phyloP scores from a whole-genome alignment of 2,888 invertebrate species.

The Drosophila setosimentum region DNA sequence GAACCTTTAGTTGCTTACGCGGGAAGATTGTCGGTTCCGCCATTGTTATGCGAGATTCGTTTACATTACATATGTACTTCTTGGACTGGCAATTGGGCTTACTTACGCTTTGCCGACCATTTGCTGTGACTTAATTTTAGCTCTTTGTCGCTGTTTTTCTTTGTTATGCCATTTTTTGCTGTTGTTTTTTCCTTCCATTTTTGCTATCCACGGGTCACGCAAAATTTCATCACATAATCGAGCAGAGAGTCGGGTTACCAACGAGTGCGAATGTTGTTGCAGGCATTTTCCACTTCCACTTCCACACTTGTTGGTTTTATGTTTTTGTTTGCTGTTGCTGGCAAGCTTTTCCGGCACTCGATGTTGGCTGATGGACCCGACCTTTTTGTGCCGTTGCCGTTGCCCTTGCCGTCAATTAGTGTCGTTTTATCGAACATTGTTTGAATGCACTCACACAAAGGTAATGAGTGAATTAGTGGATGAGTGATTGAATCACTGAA shows the following conservation, averaged over 20 bases:
- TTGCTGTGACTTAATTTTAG: slow-evolving; percentile 64
- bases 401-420: slow-evolving; percentile 78
- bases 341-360: slow-evolving; percentile 68
- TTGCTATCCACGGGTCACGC: slow-evolving; percentile 73
- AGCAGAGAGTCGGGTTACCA: slow-evolving; percentile 29
- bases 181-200: slow-evolving; percentile 32
- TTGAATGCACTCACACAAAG: slow-evolving; percentile 56
- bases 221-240: slow-evolving; percentile 81
- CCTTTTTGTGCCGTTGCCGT: slow-evolving; percentile 49
- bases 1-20: slow-evolving; percentile 36
- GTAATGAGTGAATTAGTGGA: slow-evolving; percentile 34
- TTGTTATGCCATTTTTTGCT: slow-evolving; percentile 11
- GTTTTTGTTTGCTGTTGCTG: slow-evolving; percentile 26
- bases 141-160: slow-evolving; percentile 44
- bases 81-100: slow-evolving; percentile 25
- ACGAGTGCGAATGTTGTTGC: slow-evolving; percentile 44
- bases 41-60: slow-evolving; percentile 21
- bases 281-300: slow-evolving; percentile 57
- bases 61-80: slow-evolving; percentile 1
- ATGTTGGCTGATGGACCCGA: slow-evolving; percentile 43
- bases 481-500: slow-evolving; percentile 24
- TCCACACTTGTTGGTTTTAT: slow-evolving; percentile 38
- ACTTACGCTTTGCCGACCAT: slow-evolving; percentile 32
- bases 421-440: slow-evolving; percentile 74
- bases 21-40: slow-evolving; percentile 27